These are phyloP conservation scores for Astropecten irregularis DNA, from an alignment of 53 echinoderm and acorn worm genomes.

Conservation along the genomic window DNA sequence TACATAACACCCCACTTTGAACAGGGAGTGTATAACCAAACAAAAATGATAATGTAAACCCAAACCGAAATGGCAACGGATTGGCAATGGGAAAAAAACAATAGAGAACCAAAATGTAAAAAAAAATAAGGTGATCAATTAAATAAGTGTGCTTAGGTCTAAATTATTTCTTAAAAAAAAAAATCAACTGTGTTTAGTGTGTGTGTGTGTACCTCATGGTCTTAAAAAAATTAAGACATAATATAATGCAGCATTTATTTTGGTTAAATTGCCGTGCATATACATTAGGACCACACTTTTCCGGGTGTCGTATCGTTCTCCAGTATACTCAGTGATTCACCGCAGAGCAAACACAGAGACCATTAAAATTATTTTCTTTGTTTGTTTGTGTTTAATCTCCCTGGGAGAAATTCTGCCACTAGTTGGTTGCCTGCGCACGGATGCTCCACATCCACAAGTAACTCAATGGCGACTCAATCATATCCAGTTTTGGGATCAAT, in stretches of 20 bases:
- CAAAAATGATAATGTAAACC: neutral
- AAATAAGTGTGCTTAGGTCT: neutral
- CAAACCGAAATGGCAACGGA: constrained; percentile 5
- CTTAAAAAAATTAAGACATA: constrained; percentile 17
- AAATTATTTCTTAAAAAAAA: neutral
- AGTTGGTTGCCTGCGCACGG: too few species aligned
- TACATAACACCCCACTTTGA: neutral
- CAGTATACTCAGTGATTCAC: neutral
- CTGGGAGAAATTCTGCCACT: neutral
- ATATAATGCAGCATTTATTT: constrained; percentile 49
- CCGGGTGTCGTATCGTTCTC: neutral
- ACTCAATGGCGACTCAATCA: too few species aligned
- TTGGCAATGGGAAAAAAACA: neutral
- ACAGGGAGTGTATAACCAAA: neutral
- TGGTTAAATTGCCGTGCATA: neutral
- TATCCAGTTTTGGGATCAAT: too few species aligned
- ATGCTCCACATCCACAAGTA: too few species aligned
- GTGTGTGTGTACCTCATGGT: neutral
- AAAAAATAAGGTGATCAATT: neutral
- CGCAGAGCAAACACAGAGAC: constrained; percentile 47
- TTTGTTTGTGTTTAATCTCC: neutral
- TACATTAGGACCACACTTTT: constrained; percentile 19
- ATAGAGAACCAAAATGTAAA: too few species aligned
- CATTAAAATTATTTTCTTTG: neutral
- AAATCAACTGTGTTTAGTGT: constrained; percentile 2